Evolutionary conservation across 2,113 vertebrate genomes (phyloP), one percentile per base, ranked within the genome.

Genomic region (Philantomba maxwellii): DNA sequence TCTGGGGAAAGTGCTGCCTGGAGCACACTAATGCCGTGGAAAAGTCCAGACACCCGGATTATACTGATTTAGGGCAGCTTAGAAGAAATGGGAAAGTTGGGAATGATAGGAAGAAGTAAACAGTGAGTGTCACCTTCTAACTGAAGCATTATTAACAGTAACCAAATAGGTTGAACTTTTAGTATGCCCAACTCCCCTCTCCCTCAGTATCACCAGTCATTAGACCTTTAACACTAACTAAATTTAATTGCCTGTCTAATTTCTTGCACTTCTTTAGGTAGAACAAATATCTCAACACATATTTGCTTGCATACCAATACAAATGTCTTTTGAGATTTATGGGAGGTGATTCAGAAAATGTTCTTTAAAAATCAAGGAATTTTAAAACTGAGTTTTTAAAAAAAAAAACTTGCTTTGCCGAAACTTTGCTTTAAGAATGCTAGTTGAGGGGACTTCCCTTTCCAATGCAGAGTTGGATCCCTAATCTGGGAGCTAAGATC

Each of bases 361-460:
- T 60, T 82, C 23, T 26, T 90, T 81, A 90, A 89, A 89, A 89
- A 80, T 94, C 28, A 82, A 88, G 33, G 57, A 90, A 95, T 94
- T 89, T 39, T 75, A 92, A 94, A 84, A 70, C 25, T 49, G 36
- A 77, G 6, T 36, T 90, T 92, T 87, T 53, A 7, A 7, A 64
- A 7, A 33, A n/a, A 36, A 13, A 81, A 36, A 23, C 89, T 84
- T 23, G 12, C 16, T 94, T 95, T 66, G 51, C 11, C 73, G 51
- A 15, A 78, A 47, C 64, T 95, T 80, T 84, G 30, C 43, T 96
- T 95, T 80, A 64, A 93, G 83, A 95, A 87, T 93, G 26, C 15
- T 45, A 53, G 16, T 57, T 75, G 70, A 75, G 36, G 23, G 23
- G 36, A 75, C 23, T 75, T 75, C 36, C 23, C 70, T 75, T 75